Conservation (phyloP, 2,113 vertebrate species). For the Cricetomys ansorgei region DNA sequence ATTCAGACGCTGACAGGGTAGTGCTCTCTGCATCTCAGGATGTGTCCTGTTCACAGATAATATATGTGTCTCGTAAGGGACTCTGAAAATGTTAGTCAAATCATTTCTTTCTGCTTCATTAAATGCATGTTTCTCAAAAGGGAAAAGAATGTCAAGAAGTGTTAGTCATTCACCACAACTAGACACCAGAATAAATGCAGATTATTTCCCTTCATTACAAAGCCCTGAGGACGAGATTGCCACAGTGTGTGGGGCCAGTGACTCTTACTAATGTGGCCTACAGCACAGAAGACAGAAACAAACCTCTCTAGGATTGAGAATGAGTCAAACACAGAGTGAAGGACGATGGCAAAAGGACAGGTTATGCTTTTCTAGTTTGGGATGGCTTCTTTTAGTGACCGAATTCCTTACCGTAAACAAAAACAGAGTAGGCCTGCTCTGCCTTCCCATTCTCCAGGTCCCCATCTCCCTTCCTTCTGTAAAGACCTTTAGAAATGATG, state of each 20-base stretch:
- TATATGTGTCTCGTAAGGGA: neutral
- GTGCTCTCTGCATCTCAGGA: neutral
- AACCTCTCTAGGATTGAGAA: neutral
- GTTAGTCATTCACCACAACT: neutral
- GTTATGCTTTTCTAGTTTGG: neutral
- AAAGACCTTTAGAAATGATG: neutral
- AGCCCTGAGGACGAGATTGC: neutral
- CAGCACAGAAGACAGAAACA: neutral
- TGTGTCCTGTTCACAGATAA: neutral
- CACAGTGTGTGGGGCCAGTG: neutral
- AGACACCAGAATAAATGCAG: neutral
- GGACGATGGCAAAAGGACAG: neutral
- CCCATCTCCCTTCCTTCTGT: neutral
- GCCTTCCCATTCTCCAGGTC: neutral
- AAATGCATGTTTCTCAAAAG: slow-evolving; percentile 10
- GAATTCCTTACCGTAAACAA: neutral
- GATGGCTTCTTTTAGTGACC: neutral
- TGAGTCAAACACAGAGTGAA: neutral
- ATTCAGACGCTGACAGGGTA: neutral
- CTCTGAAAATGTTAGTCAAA: neutral
- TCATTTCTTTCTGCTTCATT: neutral
- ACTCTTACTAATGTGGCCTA: neutral
- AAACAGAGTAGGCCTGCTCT: neutral
- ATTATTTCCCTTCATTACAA: neutral
- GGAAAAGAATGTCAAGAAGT: neutral